Percentiles rank a stretch among this genome's conserved stretches.
Evolutionary conservation across 2,797 vertebrate species (phyloP).

Genomic region (Eospalax fontanierii): DNA sequence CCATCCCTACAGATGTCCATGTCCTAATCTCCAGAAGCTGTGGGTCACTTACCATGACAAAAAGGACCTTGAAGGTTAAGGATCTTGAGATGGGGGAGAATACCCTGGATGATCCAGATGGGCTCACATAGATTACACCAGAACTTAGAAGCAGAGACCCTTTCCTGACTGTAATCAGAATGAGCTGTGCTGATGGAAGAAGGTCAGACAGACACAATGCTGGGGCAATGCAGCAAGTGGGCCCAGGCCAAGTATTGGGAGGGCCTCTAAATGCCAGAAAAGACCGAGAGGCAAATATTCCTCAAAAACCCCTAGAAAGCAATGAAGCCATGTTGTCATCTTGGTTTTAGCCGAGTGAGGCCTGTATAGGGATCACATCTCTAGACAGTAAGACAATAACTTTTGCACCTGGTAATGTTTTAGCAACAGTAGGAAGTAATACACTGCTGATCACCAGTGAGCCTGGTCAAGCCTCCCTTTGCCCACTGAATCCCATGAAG

Average conservation of each 20-base stretch:
- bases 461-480: neutral
- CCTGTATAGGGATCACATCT: neutral
- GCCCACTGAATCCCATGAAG: neutral
- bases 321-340: neutral
- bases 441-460: neutral
- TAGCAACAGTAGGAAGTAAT: neutral
- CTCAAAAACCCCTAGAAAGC: neutral
- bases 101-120: neutral
- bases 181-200: neutral
- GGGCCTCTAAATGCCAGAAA: neutral
- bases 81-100: neutral
- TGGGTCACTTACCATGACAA: neutral
- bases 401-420: neutral
- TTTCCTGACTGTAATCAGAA: neutral
- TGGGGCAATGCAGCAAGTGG: neutral
- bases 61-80: neutral
- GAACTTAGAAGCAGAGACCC: neutral
- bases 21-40: neutral
- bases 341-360: neutral
- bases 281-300: neutral
- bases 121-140: neutral
- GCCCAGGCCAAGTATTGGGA: neutral
- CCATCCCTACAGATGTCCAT: neutral
- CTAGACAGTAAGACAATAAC: neutral
- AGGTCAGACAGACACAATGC: fast-evolving